A percentile compares a stretch with the other conserved stretches of the same genome.
Evolutionary conservation across 2,888 invertebrate species (phyloP).

Genomic region (Psylliodes chrysocephalus): DNA sequence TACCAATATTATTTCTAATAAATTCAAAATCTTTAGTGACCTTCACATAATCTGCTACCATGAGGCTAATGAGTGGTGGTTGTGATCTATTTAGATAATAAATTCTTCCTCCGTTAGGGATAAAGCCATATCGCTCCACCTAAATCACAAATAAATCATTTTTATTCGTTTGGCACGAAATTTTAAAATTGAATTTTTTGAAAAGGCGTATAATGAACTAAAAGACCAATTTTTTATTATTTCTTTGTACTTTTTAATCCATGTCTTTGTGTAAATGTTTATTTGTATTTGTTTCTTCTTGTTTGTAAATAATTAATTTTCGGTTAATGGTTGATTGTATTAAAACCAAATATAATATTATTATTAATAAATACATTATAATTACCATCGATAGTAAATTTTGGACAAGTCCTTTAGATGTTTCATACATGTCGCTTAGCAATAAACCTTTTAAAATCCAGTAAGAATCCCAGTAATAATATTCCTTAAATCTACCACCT

Average conservation of each 20-base stretch:
- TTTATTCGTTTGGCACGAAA: too few species aligned
- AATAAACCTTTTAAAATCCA: slow-evolving; percentile 87
- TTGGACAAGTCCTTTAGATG: slow-evolving; percentile 79
- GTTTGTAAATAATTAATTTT: too few species aligned
- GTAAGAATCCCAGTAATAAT: slow-evolving; percentile 90
- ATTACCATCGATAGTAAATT: slow-evolving; percentile 80
- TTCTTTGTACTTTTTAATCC: too few species aligned
- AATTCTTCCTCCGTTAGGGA: slow-evolving; percentile 52
- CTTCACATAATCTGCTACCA: slow-evolving; percentile 67
- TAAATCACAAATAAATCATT: too few species aligned
- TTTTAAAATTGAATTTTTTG: too few species aligned
- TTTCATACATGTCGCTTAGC: slow-evolving; percentile 78
- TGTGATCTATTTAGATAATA: slow-evolving; percentile 68
- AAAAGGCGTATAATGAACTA: too few species aligned
- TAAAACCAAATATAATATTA: too few species aligned
- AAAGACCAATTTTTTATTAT: too few species aligned
- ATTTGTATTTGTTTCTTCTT: too few species aligned
- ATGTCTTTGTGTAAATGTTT: too few species aligned
- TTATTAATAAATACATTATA: too few species aligned
- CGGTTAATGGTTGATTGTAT: too few species aligned
- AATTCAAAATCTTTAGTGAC: slow-evolving; percentile 74
- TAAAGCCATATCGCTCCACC: slow-evolving; percentile 68
- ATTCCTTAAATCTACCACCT: slow-evolving; percentile 78
- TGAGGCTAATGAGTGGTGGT: slow-evolving; percentile 77
- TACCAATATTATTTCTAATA: slow-evolving; percentile 68